A percentile compares a stretch with the other conserved stretches of the same genome.
Conservation (phyloP, 2,113 vertebrate species). For the Neotragus moschatus region DNA sequence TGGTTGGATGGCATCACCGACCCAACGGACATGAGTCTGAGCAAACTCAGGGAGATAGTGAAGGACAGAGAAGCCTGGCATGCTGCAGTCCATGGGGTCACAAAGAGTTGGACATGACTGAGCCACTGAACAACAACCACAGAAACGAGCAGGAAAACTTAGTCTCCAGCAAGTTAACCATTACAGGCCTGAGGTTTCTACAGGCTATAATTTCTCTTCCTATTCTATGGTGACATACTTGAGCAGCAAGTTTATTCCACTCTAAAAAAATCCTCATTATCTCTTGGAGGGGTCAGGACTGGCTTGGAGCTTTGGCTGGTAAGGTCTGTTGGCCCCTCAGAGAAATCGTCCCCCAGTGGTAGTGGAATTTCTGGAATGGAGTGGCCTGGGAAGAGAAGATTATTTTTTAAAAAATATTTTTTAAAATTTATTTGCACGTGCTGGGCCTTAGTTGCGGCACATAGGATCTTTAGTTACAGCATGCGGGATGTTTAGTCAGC, state of each 20-base stretch:
- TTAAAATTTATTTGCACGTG: background rate
- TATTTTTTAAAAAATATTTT: background rate
- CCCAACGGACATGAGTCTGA: background rate
- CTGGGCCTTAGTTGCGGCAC: background rate
- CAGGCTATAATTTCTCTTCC: background rate
- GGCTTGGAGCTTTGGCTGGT: background rate
- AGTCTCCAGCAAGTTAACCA: background rate
- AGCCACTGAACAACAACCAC: background rate
- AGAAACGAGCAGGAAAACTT: background rate
- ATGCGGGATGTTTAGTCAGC: background rate
- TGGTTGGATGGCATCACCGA: background rate
- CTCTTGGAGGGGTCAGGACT: background rate
- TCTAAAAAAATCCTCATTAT: constrained; percentile 34
- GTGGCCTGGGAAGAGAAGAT: background rate
- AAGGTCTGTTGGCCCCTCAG: background rate
- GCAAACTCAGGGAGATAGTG: background rate
- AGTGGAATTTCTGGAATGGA: background rate
- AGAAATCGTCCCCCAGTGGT: background rate
- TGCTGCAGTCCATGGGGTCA: background rate
- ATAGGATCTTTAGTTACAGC: background rate
- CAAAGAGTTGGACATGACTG: background rate
- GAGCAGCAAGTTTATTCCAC: background rate
- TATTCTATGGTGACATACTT: background rate
- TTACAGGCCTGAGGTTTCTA: background rate
- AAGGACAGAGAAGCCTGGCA: background rate